Evolutionary conservation across 2,888 invertebrate species (phyloP).

Genomic region (Parnassius glacialis): DNA sequence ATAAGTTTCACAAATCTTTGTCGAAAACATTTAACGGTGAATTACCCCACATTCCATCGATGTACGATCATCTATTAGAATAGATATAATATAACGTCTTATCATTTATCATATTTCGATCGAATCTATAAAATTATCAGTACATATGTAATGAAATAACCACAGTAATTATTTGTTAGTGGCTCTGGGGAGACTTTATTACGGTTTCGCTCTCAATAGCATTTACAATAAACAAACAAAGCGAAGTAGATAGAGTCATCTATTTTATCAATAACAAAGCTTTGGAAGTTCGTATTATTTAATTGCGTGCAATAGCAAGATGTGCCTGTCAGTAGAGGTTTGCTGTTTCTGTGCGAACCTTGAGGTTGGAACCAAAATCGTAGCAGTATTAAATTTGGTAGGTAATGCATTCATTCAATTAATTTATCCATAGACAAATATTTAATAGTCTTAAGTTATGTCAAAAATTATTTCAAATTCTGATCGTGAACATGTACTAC

Average conservation of each 20-base stretch:
- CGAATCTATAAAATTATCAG: conserved; percentile 5
- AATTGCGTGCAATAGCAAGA: conserved; percentile 14
- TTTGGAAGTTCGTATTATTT: neutral
- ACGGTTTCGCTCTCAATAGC: neutral
- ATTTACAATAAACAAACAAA: neutral
- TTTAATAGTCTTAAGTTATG: too few relatives aligned
- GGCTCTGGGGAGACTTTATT: neutral
- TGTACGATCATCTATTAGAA: neutral
- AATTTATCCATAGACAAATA: too few relatives aligned
- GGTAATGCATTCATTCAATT: neutral
- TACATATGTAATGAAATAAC: neutral
- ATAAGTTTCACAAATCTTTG: too few relatives aligned
- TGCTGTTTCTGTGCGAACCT: conserved; percentile 38
- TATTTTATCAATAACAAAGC: neutral
- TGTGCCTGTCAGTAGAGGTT: conserved; percentile 36
- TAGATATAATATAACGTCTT: neutral
- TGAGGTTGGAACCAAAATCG: conserved; percentile 36
- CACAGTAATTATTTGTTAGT: conserved; percentile 3
- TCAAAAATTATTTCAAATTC: too few relatives aligned
- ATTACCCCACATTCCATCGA: conserved; percentile 15
- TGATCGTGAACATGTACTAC: too few relatives aligned
- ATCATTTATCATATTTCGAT: conserved; percentile 15
- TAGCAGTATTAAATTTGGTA: conserved; percentile 33
- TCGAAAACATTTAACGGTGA: neutral
- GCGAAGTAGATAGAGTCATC: neutral